Evolutionary conservation across 92 coral and sea anemone species (phyloP).

Genomic region (Micromussa lordhowensis): DNA sequence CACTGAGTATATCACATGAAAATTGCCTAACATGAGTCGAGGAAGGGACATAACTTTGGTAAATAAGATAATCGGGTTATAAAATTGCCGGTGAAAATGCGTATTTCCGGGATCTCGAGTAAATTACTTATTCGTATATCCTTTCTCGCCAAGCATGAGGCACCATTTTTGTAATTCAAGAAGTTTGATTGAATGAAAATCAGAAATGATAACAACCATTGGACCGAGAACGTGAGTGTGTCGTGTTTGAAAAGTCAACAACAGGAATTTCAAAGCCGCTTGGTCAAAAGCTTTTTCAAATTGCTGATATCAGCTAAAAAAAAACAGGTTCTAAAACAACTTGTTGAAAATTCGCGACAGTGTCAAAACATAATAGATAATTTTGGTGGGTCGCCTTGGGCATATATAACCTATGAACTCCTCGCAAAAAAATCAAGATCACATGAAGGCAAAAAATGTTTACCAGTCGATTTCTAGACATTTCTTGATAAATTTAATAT

Average conservation of each 20-base stretch:
- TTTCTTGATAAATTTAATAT: too few species aligned
- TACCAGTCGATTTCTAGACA: background rate
- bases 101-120: background rate
- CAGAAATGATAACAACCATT: background rate
- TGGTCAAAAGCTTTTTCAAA: background rate
- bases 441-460: background rate
- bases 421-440: background rate
- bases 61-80: background rate
- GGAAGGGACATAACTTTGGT: background rate
- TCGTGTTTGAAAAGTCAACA: background rate
- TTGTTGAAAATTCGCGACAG: background rate
- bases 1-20: background rate
- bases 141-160: background rate
- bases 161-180: background rate
- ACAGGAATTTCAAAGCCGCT: background rate
- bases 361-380: background rate
- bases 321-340: background rate
- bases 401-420: constrained; percentile 1
- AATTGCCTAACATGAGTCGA: background rate
- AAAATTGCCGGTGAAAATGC: background rate
- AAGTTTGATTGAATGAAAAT: background rate
- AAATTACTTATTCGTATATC: background rate
- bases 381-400: background rate
- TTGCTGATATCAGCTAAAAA: constrained; percentile 8
- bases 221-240: background rate